A percentile compares a stretch with the other conserved stretches of the same genome.
phyloP scores from a whole-genome alignment of 2,888 invertebrate species.

The Hyles lineata region DNA sequence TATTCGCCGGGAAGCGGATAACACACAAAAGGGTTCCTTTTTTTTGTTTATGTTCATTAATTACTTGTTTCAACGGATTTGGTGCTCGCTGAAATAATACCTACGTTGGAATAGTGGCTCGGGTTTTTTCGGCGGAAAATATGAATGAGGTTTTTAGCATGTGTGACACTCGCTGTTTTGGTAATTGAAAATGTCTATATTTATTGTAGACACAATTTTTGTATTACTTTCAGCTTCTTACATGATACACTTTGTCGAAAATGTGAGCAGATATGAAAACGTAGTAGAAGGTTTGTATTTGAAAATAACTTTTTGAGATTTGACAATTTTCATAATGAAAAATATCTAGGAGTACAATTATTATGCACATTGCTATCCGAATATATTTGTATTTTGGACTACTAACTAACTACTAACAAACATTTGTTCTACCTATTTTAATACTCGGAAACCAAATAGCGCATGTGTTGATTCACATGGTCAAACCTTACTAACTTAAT shows the following conservation, averaged over 20 bases:
- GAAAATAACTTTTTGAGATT: no score
- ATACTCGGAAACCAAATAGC: no score
- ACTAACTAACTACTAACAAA: no score
- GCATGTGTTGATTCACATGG: no score
- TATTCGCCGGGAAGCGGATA: conserved; percentile 72
- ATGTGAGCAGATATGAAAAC: no score
- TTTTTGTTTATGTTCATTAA: conserved; percentile 67
- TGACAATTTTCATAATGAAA: no score
- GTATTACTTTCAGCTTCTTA: conserved; percentile 11
- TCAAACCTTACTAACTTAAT: no score
- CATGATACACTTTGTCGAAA: background rate
- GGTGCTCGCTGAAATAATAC: conserved; percentile 40
- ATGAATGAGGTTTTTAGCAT: conserved; percentile 27
- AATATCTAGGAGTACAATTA: no score
- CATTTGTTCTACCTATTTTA: no score
- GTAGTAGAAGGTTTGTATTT: no score
- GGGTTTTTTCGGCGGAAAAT: conserved; percentile 32
- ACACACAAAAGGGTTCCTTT: conserved; percentile 74
- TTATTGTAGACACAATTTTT: conserved; percentile 31
- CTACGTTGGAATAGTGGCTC: conserved; percentile 32
- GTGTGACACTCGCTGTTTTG: conserved; percentile 36
- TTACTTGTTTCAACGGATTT: conserved; percentile 68
- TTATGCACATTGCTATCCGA: no score
- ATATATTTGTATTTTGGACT: no score
- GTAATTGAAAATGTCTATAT: conserved; percentile 29